Conservation (phyloP, 2,113 vertebrate species). For the Saccopteryx bilineata region DNA sequence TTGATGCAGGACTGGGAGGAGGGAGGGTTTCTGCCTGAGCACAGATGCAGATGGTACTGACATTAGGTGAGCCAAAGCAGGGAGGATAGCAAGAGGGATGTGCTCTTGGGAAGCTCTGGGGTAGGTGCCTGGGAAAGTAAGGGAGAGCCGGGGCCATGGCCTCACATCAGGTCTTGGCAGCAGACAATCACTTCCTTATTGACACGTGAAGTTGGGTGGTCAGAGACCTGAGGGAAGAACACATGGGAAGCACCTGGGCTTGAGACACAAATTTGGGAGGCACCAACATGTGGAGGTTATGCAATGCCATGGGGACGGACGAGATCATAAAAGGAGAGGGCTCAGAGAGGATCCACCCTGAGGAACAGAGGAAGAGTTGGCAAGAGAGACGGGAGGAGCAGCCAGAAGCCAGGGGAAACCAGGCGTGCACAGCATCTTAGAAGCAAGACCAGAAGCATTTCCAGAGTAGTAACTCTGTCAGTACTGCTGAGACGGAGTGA, state of each 20-base stretch:
- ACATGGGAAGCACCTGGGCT: background rate
- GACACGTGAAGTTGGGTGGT: background rate
- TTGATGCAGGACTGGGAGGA: too few relatives aligned
- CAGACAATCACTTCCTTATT: background rate
- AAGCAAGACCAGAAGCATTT: background rate
- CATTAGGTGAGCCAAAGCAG: background rate
- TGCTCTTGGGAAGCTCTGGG: background rate
- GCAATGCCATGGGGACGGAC: background rate
- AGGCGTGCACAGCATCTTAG: background rate
- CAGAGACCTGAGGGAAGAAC: background rate
- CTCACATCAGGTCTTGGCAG: background rate
- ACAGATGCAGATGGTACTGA: background rate
- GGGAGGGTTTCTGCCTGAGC: background rate
- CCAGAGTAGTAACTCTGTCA: background rate
- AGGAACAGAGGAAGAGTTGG: background rate
- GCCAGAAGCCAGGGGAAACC: background rate
- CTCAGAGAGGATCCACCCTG: background rate
- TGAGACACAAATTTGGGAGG: background rate
- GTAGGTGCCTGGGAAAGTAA: too few relatives aligned
- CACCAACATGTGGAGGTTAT: background rate
- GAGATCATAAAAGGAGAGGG: background rate
- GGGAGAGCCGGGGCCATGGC: background rate
- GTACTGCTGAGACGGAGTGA: background rate
- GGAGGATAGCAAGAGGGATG: background rate
- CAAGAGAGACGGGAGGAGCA: background rate